Evolutionary conservation across 2,113 vertebrate species (phyloP).

Genomic region (Ovibos moschatus): DNA sequence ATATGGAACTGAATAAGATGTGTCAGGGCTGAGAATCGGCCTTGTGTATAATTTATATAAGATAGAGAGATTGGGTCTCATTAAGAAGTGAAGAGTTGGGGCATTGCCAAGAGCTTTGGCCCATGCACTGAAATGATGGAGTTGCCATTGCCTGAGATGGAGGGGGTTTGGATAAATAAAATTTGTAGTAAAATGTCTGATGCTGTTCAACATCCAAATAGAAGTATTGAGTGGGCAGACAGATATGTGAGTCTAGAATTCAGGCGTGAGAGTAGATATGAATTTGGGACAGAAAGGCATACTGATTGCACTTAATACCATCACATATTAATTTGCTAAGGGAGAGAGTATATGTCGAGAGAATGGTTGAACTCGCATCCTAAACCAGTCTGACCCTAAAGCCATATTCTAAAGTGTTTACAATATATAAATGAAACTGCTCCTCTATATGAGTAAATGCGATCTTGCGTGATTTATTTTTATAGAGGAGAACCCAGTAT

Average conservation of each 20-base stretch:
- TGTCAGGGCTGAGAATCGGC: not conserved
- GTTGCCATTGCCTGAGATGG: not conserved
- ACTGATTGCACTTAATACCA: not conserved
- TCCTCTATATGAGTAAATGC: not conserved
- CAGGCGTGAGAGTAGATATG: not conserved
- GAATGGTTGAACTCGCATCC: not conserved
- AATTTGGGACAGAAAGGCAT: not conserved
- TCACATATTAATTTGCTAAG: not conserved
- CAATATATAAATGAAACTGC: not conserved
- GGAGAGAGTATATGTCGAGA: not conserved
- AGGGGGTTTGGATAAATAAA: not conserved
- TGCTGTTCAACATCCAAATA: not conserved
- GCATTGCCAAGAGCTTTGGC: not conserved
- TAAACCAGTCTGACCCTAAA: not conserved
- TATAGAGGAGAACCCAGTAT: not conserved
- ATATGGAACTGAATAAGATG: not conserved
- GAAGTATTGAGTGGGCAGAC: not conserved
- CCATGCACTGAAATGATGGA: not conserved
- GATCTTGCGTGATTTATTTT: not conserved
- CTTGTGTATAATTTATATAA: not conserved
- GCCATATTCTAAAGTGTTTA: not conserved
- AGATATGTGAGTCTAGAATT: not conserved
- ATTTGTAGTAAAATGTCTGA: not conserved
- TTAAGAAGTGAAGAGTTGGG: not conserved
- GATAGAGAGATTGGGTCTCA: not conserved